These are phyloP conservation scores for Ophion costatus DNA, from an alignment of 2,888 invertebrate genomes.

Conservation along the genomic window DNA sequence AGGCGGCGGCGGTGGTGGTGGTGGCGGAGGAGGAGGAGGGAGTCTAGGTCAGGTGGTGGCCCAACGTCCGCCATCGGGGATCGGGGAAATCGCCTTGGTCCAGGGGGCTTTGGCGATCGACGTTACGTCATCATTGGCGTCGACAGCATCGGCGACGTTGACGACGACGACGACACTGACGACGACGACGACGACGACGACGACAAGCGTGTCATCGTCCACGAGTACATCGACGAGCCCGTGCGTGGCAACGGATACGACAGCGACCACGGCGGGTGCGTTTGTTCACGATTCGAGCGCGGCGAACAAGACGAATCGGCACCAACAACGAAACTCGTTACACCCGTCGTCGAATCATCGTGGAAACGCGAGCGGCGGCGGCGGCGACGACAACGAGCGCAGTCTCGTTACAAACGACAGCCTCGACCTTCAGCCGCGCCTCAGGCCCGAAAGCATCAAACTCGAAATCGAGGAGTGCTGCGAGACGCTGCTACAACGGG, in stretches of 20 bases:
- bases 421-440: slow-evolving; percentile 71
- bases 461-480: slow-evolving; percentile 85
- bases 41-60: slow-evolving; percentile 73
- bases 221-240: slow-evolving; percentile 66
- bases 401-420: slow-evolving; percentile 69
- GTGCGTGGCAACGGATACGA: slow-evolving; percentile 52
- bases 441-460: slow-evolving; percentile 84
- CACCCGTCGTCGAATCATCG: slow-evolving; percentile 67
- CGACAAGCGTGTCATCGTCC: slow-evolving; percentile 37
- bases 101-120: slow-evolving; percentile 63
- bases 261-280: slow-evolving; percentile 69
- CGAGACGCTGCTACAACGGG: slow-evolving; percentile 67
- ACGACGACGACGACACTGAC: slow-evolving; percentile 53
- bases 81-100: slow-evolving; percentile 59
- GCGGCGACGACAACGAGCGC: slow-evolving; percentile 72
- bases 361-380: slow-evolving; percentile 71
- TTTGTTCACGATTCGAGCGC: slow-evolving; percentile 67
- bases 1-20: slow-evolving; percentile 38
- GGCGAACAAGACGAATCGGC: slow-evolving; percentile 59
- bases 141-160: slow-evolving; percentile 67
- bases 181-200: slow-evolving; percentile 65
- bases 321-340: slow-evolving; percentile 54
- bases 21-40: slow-evolving; percentile 65
- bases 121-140: slow-evolving; percentile 56
- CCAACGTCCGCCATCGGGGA: slow-evolving; percentile 71